phyloP scores from a whole-genome alignment of 2,888 invertebrate species.

The Pediacus dermestoides region DNA sequence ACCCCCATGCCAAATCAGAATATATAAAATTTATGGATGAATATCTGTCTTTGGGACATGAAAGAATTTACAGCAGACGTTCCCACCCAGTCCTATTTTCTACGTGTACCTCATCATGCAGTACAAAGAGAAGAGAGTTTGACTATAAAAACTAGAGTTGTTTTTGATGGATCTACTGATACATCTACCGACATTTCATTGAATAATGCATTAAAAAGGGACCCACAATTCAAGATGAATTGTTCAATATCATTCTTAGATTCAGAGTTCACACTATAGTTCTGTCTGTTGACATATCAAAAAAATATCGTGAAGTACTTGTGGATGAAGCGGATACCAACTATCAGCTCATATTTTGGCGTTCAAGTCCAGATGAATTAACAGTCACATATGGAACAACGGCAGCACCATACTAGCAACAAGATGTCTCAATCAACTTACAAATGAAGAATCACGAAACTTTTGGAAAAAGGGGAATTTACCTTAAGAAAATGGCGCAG shows the following conservation, averaged over 20 bases:
- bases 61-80: no score
- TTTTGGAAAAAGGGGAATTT: no score
- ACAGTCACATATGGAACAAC: constrained; percentile 8
- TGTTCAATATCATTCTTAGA: constrained; percentile 4
- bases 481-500: no score
- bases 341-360: constrained; percentile 2
- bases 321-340: constrained; percentile 3
- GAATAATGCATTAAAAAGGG: constrained; percentile 3
- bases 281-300: constrained; percentile 6
- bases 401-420: neutral
- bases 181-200: constrained; percentile 4
- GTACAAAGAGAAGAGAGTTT: constrained; percentile 19
- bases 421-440: constrained; percentile 4
- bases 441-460: neutral
- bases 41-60: no score
- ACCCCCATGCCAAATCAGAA: no score
- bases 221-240: constrained; percentile 5
- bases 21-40: no score
- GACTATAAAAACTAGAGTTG: constrained; percentile 22
- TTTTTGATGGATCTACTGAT: constrained; percentile 13
- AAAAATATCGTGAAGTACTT: constrained; percentile 7
- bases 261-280: constrained; percentile 5
- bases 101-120: constrained; percentile 24
- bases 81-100: no score
- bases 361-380: neutral